Conservation (phyloP, 2,797 vertebrate genomes). For the Catostomus latipinnis region DNA sequence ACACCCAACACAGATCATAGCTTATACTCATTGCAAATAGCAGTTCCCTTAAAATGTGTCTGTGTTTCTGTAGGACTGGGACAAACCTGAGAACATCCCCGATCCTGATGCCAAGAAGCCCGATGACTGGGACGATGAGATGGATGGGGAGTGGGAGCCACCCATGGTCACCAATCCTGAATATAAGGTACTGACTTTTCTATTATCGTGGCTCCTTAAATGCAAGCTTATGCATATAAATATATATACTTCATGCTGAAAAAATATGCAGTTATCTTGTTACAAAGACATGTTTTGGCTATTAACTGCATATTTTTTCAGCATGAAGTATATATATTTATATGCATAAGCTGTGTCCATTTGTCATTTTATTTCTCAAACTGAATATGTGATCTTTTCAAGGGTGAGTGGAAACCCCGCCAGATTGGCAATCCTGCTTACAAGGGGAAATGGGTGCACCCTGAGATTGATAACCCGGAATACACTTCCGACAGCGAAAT, state of each 20-base stretch:
- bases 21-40: no score
- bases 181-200: slow-evolving; percentile 77
- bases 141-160: slow-evolving; percentile 89
- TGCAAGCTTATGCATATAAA: no score
- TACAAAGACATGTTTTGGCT: no score
- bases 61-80: slow-evolving; percentile 78
- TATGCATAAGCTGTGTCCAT: neutral
- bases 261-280: neutral
- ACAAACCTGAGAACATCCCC: slow-evolving; percentile 85
- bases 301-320: no score
- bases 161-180: slow-evolving; percentile 84
- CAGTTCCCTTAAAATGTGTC: neutral
- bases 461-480: slow-evolving; percentile 86
- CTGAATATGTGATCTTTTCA: slow-evolving; percentile 1
- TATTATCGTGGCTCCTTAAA: neutral
- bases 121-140: slow-evolving; percentile 85
- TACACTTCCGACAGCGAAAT: slow-evolving; percentile 80
- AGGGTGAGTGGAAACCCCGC: slow-evolving; percentile 83
- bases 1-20: no score
- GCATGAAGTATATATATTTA: no score
- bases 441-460: slow-evolving; percentile 85
- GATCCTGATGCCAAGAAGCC: slow-evolving; percentile 87
- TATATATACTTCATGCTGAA: neutral
- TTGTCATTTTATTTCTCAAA: neutral
- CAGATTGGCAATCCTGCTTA: slow-evolving; percentile 82